Evolutionary conservation across 2,113 vertebrate species (phyloP), one percentile per base, ranked within the genome.

Genomic region (Epinephelus lanceolatus): DNA sequence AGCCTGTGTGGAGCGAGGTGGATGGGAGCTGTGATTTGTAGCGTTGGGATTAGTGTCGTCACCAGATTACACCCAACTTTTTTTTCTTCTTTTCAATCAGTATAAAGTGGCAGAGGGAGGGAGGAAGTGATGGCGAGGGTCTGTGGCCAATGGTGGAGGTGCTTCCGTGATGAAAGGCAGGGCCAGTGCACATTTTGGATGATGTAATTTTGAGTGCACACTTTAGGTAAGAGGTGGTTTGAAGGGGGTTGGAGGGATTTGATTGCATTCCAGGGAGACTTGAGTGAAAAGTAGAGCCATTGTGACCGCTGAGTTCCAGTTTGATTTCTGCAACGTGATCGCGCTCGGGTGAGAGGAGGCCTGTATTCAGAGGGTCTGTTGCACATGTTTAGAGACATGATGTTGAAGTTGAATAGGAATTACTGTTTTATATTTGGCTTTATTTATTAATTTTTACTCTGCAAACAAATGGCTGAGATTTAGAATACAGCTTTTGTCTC

Each of bases 11-110:
- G 79, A 86, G 77, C 76, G n/a, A 70, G 40, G 40, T 37, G 57
- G 77, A 82, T 30, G 60, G 68, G 71, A 81, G 82, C 75, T 93
- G 86, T 93, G 94, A 90, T 96, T 96, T 96, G 96, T 95, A 96
- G 91, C 61, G 89, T 90, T 91, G 81, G 95, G 96, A 97, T 98
- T 97, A 98, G 91, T 86, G 71, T 81, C 93, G 95, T 97, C 97
- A 94, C 92, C 95, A 95, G 96, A 97, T 96, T 95, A 97, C 94
- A 94, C 91, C 94, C 56, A 62, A 73, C 92, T 67, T 42, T 23
- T 30, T 27, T n/a, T 72, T 95, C 61, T 96, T 88, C 91, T 45
- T 90, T 81, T 94, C 96, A 96, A 94, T 95, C 95, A 95, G 90
- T 80, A 86, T 86, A 92, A 85, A 89, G 81, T 52, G 72, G 47